A percentile compares a stretch with the other conserved stretches of the same genome.
These are phyloP conservation scores for Pocillopora damicornis DNA, from an alignment of 64 coral and sea anemone genomes.

Conservation along the genomic window DNA sequence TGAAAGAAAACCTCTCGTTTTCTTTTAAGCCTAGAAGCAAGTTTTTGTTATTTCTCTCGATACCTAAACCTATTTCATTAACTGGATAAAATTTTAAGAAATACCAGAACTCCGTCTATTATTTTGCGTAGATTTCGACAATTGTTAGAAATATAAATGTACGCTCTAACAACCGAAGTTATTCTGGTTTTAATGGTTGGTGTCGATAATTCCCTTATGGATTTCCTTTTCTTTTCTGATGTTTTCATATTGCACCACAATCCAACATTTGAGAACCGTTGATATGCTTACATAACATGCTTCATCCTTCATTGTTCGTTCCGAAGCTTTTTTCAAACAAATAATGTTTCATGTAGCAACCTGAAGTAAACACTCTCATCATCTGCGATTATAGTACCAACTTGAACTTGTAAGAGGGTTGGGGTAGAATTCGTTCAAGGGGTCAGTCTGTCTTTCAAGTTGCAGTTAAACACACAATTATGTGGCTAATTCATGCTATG, in stretches of 20 bases:
- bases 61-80: background rate
- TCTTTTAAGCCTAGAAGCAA: background rate
- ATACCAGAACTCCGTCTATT: too few species aligned
- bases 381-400: background rate
- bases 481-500: too few species aligned
- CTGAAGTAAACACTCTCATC: background rate
- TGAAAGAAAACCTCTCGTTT: background rate
- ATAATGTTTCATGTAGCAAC: background rate
- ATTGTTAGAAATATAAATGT: background rate
- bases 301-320: too few species aligned
- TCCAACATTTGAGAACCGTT: background rate
- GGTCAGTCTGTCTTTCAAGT: too few species aligned
- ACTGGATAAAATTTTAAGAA: too few species aligned
- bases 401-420: background rate
- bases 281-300: background rate
- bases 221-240: background rate
- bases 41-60: background rate
- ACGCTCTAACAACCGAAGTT: background rate
- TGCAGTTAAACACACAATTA: too few species aligned
- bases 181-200: background rate
- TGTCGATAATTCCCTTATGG: background rate
- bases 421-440: background rate
- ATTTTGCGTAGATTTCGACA: background rate
- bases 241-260: background rate
- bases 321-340: background rate